Percentiles rank a stretch among this genome's conserved stretches.
Evolutionary conservation across 2,113 vertebrate species (phyloP).

Genomic region (Sclerurus mexicanus): DNA sequence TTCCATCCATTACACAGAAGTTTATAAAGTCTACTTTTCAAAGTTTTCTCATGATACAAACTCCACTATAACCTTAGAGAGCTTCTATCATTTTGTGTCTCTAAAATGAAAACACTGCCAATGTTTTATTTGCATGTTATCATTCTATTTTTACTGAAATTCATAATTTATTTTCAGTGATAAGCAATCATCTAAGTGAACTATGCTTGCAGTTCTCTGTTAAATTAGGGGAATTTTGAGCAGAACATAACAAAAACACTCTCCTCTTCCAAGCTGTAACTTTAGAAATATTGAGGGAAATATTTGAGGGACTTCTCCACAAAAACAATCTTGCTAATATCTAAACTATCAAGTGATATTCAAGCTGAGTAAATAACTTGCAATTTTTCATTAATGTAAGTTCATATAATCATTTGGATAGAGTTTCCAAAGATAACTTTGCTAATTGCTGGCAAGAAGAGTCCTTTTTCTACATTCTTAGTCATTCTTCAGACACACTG

Average conservation of each 20-base stretch:
- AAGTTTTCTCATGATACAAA: background rate
- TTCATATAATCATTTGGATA: background rate
- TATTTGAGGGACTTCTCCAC: background rate
- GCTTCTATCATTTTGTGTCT: background rate
- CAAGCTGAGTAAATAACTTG: background rate
- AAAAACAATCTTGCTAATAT: background rate
- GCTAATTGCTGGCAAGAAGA: background rate
- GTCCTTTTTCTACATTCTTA: background rate
- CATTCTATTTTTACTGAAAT: background rate
- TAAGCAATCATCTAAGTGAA: too few species aligned
- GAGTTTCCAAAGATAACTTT: background rate
- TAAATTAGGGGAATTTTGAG: background rate
- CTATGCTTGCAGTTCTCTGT: background rate
- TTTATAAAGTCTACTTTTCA: background rate
- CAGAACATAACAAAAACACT: background rate
- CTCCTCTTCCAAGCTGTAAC: background rate
- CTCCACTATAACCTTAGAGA: background rate
- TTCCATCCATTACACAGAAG: too few species aligned
- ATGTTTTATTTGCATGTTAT: background rate
- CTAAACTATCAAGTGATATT: background rate
- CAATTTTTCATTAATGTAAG: background rate
- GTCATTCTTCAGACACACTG: fast-evolving
- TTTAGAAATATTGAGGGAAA: background rate
- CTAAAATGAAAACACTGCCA: background rate
- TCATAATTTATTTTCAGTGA: background rate